phyloP scores from a whole-genome alignment of 2,888 invertebrate genomes.

The Ligdia adustata region DNA sequence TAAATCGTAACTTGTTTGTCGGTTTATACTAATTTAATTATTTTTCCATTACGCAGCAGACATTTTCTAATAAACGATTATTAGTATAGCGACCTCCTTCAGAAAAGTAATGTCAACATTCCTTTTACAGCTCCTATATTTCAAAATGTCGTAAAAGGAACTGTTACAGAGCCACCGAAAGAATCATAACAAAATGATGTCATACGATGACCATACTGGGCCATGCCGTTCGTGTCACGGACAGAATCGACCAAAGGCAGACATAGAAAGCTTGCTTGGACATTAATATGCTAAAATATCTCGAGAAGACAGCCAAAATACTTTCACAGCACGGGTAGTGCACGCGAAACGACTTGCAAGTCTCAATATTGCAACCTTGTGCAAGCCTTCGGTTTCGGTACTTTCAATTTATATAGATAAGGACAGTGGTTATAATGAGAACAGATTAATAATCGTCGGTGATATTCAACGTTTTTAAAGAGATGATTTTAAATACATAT shows the following conservation, averaged over 20 bases:
- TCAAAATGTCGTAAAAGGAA: slow-evolving; percentile 19
- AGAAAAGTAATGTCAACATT: not conserved
- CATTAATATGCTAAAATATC: slow-evolving; percentile 80
- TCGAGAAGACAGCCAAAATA: slow-evolving; percentile 74
- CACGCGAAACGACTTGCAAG: slow-evolving; percentile 62
- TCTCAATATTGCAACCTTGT: slow-evolving; percentile 55
- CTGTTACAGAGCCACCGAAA: slow-evolving; percentile 36
- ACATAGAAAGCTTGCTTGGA: slow-evolving; percentile 71
- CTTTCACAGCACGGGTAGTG: slow-evolving; percentile 77
- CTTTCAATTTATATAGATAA: slow-evolving; percentile 37
- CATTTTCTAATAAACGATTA: too few species aligned
- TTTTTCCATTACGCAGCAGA: too few species aligned
- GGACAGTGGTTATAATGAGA: slow-evolving; percentile 26
- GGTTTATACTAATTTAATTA: too few species aligned
- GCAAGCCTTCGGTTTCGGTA: slow-evolving; percentile 34
- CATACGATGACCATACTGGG: slow-evolving; percentile 35
- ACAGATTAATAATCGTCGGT: slow-evolving; percentile 32
- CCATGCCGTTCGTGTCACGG: slow-evolving; percentile 3
- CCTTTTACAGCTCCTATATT: slow-evolving; percentile 7
- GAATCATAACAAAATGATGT: slow-evolving; percentile 48
- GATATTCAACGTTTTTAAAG: too few species aligned
- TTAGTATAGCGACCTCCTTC: slow-evolving; percentile 4
- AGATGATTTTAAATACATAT: too few species aligned
- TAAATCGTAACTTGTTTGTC: too few species aligned
- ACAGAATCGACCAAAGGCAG: slow-evolving; percentile 45